Evolutionary conservation across 2,888 invertebrate genomes (phyloP), one percentile per base, ranked within the genome.

Genomic region (Pandemis cinnamomeana): DNA sequence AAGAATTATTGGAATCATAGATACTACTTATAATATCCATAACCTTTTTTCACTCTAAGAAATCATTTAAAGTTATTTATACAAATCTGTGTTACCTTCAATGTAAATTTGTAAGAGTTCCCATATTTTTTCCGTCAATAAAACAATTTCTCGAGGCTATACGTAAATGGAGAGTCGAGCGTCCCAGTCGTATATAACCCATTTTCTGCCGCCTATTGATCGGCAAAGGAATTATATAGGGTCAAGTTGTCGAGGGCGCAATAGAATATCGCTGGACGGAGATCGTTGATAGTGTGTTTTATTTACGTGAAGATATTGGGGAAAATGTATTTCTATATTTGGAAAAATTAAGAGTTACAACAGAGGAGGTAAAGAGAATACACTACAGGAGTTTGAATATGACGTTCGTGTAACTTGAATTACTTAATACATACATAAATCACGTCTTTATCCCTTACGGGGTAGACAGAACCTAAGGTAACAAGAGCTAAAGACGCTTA

Each of bases 141-240:
- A 53, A 53, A 53, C 53, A 53, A 53, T 53, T 53, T 15, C 62
- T 62, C 15, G 4, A 5, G 6, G 44, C 44, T 51, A 48, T 15
- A 58, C 58, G 10, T 58, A 58, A 0, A 53, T 20, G 7, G 5
- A 55, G 20, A 58, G 58, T 58, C 58, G 58, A 58, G 20, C 58
- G 58, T 58, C 58, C 58, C 20, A 20, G 27, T 27, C 27, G 27
- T 58, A 58, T 8, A 58, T 58, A 58, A 58, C 58, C 27, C 58
- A 58, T 58, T 58, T 58, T 27, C 27, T 27, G 27, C 58, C 58
- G 8, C 27, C 20, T 58, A 58, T 58, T 27, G 58, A 58, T 58
- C 58, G 58, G 58, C 11, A 58, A 58, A 58, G 58, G 58, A 58
- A 58, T 58, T 58, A 58, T 27, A 58, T 58, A 58, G 27, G 58